Percentiles rank a stretch among this genome's conserved stretches.
Conservation (phyloP, 2,113 vertebrate species). For the Plecturocebus donacophilus region DNA sequence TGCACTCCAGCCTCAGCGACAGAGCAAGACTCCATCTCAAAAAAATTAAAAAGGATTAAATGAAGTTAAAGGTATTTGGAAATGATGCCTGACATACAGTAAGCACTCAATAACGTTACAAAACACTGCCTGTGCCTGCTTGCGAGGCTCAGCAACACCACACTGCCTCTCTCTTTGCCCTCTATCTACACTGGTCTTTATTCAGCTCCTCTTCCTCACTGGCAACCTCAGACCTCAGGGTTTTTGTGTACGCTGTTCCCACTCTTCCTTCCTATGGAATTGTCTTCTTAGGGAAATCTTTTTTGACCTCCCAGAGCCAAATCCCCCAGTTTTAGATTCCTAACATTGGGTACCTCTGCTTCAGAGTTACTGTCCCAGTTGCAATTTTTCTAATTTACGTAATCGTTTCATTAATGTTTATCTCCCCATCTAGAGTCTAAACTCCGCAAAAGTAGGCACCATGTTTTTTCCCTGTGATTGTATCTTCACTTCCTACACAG, state of each 20-base stretch:
- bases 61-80: background rate
- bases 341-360: no score
- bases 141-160: background rate
- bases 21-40: no score
- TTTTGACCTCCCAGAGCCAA: background rate
- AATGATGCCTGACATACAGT: background rate
- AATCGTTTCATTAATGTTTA: background rate
- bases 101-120: background rate
- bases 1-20: no score
- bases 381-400: background rate
- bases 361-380: background rate
- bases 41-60: background rate
- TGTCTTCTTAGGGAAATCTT: background rate
- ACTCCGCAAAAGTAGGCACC: background rate
- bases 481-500: background rate
- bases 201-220: background rate
- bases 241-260: fast-evolving
- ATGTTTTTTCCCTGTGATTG: background rate
- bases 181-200: background rate
- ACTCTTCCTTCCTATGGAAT: background rate
- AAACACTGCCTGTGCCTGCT: background rate
- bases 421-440: background rate
- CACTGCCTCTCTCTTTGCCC: background rate
- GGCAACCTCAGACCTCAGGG: background rate
- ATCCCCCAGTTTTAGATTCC: background rate